These are phyloP conservation scores for Ips nitidus DNA, from an alignment of 1,140 invertebrate species.

Conservation along the genomic window DNA sequence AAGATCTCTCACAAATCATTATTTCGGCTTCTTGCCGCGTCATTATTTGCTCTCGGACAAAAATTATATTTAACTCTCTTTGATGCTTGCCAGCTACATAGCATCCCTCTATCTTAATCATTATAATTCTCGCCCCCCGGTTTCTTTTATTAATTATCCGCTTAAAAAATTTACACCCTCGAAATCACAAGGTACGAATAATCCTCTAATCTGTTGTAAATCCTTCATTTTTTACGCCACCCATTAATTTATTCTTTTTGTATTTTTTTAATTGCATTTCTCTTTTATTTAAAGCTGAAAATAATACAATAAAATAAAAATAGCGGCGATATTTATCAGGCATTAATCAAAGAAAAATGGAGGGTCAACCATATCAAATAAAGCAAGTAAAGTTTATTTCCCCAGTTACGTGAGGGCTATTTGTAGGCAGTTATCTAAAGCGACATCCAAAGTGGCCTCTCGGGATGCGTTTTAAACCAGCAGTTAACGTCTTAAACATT, in stretches of 20 bases:
- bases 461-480: constrained; percentile 50
- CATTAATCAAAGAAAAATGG: constrained; percentile 18
- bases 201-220: constrained; percentile 32
- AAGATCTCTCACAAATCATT: constrained; percentile 41
- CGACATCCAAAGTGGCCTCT: constrained; percentile 47
- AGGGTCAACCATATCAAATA: constrained; percentile 34
- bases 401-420: constrained; percentile 36
- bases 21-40: constrained; percentile 36
- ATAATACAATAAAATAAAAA: neutral
- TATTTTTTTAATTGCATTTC: constrained; percentile 7
- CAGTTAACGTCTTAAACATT: constrained; percentile 54
- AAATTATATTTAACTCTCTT: constrained; percentile 36
- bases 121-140: constrained; percentile 30
- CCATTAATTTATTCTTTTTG: constrained; percentile 29
- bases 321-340: neutral
- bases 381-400: constrained; percentile 35
- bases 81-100: constrained; percentile 37
- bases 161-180: constrained; percentile 31
- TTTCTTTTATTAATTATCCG: constrained; percentile 36
- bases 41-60: constrained; percentile 32
- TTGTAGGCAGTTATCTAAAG: constrained; percentile 44
- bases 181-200: constrained; percentile 17
- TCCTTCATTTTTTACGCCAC: constrained; percentile 17
- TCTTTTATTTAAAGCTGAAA: neutral
- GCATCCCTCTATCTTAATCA: constrained; percentile 34